phyloP scores from a whole-genome alignment of 2,797 vertebrate genomes.

The Scyliorhinus canicula region DNA sequence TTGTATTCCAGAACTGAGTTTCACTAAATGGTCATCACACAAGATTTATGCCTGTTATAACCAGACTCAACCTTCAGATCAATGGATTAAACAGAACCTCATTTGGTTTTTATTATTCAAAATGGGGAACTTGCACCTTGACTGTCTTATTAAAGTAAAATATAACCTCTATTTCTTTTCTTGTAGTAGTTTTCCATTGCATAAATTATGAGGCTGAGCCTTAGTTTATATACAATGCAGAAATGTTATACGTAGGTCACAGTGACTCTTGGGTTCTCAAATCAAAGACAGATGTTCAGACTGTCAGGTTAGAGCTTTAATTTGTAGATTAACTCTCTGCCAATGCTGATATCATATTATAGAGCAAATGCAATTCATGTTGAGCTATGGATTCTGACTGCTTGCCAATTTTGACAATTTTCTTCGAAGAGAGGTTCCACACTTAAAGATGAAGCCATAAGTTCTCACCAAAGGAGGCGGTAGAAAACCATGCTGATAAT shows the following conservation, averaged over 20 bases:
- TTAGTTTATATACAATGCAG: constrained; percentile 59
- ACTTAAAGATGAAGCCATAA: not conserved
- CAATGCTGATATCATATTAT: constrained; percentile 36
- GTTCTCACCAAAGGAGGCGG: not conserved
- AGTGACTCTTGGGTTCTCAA: constrained; percentile 51
- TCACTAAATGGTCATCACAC: not conserved
- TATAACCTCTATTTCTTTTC: constrained; percentile 51
- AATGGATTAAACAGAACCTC: constrained; percentile 20
- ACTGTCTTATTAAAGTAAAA: constrained; percentile 64
- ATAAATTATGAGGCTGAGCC: constrained; percentile 58
- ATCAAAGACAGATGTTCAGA: constrained; percentile 68
- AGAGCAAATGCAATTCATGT: constrained; percentile 26
- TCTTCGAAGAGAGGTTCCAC: not conserved
- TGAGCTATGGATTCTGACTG: constrained; percentile 16
- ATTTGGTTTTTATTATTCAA: constrained; percentile 26
- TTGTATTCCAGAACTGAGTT: not conserved
- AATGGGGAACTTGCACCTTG: constrained; percentile 53
- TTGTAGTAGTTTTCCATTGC: constrained; percentile 55
- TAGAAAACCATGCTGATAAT: not conserved
- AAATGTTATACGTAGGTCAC: constrained; percentile 53
- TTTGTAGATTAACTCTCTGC: constrained; percentile 51
- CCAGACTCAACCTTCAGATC: not conserved
- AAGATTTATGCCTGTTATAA: not conserved
- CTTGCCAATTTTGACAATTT: constrained; percentile 34
- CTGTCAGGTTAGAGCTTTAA: constrained; percentile 46